A percentile compares a stretch with the other conserved stretches of the same genome.
phyloP scores from a whole-genome alignment of 2,888 invertebrate species.

The Fissipunctia ypsillon region DNA sequence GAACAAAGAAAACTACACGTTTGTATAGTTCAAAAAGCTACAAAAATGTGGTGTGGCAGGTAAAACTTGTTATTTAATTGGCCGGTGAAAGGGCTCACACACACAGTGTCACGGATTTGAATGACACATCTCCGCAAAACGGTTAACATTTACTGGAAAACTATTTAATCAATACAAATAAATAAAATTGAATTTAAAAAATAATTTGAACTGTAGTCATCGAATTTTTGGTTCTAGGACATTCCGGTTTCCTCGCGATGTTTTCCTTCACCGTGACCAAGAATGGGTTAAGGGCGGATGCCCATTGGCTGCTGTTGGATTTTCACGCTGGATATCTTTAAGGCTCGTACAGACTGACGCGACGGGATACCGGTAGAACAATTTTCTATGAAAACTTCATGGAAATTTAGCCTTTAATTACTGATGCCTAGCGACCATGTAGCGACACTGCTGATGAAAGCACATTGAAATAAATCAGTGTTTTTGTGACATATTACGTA shows the following conservation, averaged over 20 bases:
- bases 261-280: too few species aligned
- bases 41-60: conserved; percentile 30
- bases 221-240: too few species aligned
- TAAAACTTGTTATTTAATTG: conserved; percentile 20
- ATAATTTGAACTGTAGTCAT: too few species aligned
- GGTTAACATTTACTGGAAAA: not conserved
- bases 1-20: conserved; percentile 29
- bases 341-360: too few species aligned
- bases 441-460: not conserved
- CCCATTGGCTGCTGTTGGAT: not conserved
- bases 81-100: conserved; percentile 32
- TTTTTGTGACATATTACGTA: not conserved
- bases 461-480: not conserved
- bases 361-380: too few species aligned
- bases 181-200: too few species aligned
- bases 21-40: conserved; percentile 31
- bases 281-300: too few species aligned
- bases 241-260: too few species aligned
- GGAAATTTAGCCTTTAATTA: too few species aligned
- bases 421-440: too few species aligned
- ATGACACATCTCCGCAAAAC: conserved; percentile 10
- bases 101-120: not conserved
- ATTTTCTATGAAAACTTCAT: too few species aligned
- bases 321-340: not conserved
- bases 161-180: too few species aligned